These are phyloP conservation scores for Zoanthus sociatus DNA, from an alignment of 92 coral and sea anemone species.

Conservation along the genomic window DNA sequence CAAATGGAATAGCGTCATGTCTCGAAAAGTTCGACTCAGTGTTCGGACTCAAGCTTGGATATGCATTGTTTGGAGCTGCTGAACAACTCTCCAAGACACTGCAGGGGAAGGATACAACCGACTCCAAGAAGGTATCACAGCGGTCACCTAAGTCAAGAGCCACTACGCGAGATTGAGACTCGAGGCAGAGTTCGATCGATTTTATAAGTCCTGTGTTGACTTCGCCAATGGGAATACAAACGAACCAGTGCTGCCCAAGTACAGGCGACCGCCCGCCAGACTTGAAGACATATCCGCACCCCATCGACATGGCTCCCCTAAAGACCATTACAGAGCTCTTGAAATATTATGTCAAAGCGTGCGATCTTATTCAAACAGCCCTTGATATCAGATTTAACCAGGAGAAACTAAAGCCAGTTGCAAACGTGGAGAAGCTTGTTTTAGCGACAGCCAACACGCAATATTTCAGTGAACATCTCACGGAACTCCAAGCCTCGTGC, in stretches of 20 bases:
- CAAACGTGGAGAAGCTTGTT: conserved; percentile 47
- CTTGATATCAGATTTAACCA: conserved; percentile 64
- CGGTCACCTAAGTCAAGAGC: conserved; percentile 41
- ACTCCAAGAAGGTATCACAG: conserved; percentile 54
- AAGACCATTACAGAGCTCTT: conserved; percentile 51
- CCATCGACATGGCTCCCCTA: conserved; percentile 48
- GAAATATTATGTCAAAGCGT: conserved; percentile 58
- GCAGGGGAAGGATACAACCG: conserved; percentile 37
- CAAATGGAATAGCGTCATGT: conserved; percentile 28
- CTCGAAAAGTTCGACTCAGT: conserved; percentile 42
- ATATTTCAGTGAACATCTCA: conserved; percentile 37
- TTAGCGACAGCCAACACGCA: conserved; percentile 53
- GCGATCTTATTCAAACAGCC: conserved; percentile 62
- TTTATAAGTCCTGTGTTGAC: conserved; percentile 4
- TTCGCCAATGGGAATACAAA: conserved; percentile 50
- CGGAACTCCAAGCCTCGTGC: conserved; percentile 40
- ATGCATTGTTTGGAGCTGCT: conserved; percentile 45
- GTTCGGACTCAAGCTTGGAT: conserved; percentile 53
- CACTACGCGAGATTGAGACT: conserved; percentile 40
- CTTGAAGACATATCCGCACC: conserved; percentile 55
- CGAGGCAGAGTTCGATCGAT: conserved; percentile 47
- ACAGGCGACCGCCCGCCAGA: conserved; percentile 64
- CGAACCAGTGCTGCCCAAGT: conserved; percentile 51
- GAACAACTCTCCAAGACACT: conserved; percentile 42
- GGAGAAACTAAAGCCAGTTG: conserved; percentile 53